Percentiles rank a stretch among this genome's conserved stretches.
These are phyloP conservation scores for Helleia helle DNA, from an alignment of 2,888 invertebrate genomes.

Conservation along the genomic window DNA sequence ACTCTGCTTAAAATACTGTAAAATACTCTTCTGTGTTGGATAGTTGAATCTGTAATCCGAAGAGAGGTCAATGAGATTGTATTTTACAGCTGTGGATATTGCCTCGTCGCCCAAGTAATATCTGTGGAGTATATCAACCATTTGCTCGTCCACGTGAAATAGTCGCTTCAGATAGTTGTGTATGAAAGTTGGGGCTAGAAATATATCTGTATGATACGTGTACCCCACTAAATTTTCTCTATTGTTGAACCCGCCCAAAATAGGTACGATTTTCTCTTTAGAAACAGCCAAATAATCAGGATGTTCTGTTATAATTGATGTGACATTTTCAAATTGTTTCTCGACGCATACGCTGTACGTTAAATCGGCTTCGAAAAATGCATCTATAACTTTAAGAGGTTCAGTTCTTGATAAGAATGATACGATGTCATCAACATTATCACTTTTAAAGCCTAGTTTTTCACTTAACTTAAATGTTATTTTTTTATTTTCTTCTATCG, in stretches of 20 bases:
- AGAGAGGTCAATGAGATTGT: constrained; percentile 2
- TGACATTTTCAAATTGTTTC: not conserved
- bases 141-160: constrained; percentile 1
- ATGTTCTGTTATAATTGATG: not conserved
- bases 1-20: not conserved
- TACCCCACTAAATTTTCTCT: not conserved
- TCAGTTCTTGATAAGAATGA: not conserved
- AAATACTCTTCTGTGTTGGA: constrained; percentile 2
- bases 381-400: not conserved
- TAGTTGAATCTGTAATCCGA: constrained; percentile 3
- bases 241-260: constrained; percentile 2
- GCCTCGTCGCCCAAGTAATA: constrained; percentile 7
- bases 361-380: not conserved
- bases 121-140: constrained; percentile 2
- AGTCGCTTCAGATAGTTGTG: not conserved
- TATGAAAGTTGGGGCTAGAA: not conserved
- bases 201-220: not conserved
- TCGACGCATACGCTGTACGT: not conserved
- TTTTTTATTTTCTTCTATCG: not conserved
- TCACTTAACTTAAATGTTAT: not conserved
- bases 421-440: not conserved
- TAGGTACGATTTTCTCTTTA: not conserved
- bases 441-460: not conserved
- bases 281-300: not conserved
- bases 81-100: constrained; percentile 1